phyloP scores from a whole-genome alignment of 2,113 vertebrate species.

The Aspidoscelis tigris region DNA sequence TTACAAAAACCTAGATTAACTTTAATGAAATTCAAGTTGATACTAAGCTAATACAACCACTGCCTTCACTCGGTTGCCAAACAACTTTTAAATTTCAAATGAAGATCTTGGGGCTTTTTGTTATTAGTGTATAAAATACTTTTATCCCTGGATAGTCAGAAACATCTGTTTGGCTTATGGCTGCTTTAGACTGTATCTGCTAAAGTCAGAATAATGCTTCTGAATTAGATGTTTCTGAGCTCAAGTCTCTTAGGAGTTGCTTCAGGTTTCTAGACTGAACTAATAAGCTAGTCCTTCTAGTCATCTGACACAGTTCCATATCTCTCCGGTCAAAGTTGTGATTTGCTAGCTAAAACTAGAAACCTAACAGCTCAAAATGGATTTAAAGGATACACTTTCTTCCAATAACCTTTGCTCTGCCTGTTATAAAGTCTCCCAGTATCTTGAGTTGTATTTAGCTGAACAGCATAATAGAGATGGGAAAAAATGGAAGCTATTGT shows the following conservation, averaged over 20 bases:
- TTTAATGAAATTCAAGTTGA: constrained; percentile 5
- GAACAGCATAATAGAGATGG: constrained; percentile 34
- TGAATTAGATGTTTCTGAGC: constrained; percentile 45
- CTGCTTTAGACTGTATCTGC: constrained; percentile 32
- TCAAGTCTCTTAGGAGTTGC: constrained; percentile 37
- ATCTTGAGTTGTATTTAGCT: constrained; percentile 10
- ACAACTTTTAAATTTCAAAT: constrained; percentile 35
- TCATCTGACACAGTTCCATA: constrained; percentile 4
- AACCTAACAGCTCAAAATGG: constrained; percentile 23
- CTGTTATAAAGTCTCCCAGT: background rate
- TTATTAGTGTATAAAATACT: background rate
- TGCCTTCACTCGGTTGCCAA: background rate
- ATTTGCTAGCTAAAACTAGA: constrained; percentile 46
- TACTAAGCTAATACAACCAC: background rate
- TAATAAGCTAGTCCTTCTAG: background rate
- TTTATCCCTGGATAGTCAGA: constrained; percentile 39
- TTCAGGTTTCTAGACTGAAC: constrained; percentile 40
- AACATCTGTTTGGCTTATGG: constrained; percentile 13
- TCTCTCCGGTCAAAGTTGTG: constrained; percentile 29
- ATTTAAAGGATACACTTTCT: constrained; percentile 40
- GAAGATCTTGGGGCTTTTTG: background rate
- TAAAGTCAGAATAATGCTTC: constrained; percentile 41
- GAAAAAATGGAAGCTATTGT: constrained; percentile 17
- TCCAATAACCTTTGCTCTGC: background rate
- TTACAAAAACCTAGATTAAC: background rate